Evolutionary conservation across 2,113 vertebrate species (phyloP), one percentile per base, ranked within the genome.

Genomic region (Eretmochelys imbricata): DNA sequence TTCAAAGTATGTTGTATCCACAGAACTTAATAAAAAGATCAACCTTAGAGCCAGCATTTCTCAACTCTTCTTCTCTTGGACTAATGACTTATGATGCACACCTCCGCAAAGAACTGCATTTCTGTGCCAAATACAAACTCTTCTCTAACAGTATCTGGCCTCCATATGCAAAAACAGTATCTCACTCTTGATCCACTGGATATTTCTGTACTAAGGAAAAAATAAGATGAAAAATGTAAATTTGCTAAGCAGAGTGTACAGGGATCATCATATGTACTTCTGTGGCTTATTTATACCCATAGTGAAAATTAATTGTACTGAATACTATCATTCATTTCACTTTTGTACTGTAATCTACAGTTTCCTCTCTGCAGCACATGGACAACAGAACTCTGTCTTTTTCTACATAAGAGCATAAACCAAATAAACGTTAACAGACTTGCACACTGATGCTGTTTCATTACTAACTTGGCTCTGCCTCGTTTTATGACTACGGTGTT

Each of bases 391-490:
- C 16, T 27, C 55, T 87, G 49, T 53, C 20, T 82, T 84, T n/a
- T 84, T 91, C 46, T 89, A 27, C 93, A 92, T 81, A 84, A 19
- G 54, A 89, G 14, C 81, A 93, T 72, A 59, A 93, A 29, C n/a
- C 19, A 84, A 84, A 96, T 94, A 92, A 90, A 5, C 24, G 27
- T 35, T 46, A 91, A 82, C 24, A 86, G 55, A 82, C 27, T 93
- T 92, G 80, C 83, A 80, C 62, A 82, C n/a, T 5, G 1, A 1
- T 80, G 57, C 93, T 88, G 89, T 95, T 96, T 92, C 78, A 84
- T 91, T 95, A 95, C 80, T 95, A 90, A 88, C 81, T 95, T 95
- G 85, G 89, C 85, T 78, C 50, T 89, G 76, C 49, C 90, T 95
- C 72, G 89, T 92, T 94, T 95, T 93, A 96, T 49, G 91, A 90